phyloP scores from a whole-genome alignment of 2,888 invertebrate genomes.

The Phytoseiulus persimilis region DNA sequence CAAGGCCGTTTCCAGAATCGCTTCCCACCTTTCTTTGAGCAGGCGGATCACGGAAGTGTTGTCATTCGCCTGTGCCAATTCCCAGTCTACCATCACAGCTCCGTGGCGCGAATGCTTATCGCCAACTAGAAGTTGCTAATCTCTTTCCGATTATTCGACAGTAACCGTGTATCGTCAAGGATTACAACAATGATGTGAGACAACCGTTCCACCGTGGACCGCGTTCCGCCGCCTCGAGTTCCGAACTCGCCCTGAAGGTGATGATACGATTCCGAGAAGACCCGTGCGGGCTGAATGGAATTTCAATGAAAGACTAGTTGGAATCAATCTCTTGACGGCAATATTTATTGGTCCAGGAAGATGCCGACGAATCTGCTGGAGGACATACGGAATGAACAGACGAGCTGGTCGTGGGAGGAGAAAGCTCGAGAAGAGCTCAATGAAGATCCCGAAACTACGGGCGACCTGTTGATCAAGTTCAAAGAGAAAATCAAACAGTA shows the following conservation, averaged over 20 bases:
- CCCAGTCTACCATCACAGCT: no score
- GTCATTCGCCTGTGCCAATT: neutral
- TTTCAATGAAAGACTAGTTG: no score
- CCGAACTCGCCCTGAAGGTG: no score
- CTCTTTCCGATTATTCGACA: neutral
- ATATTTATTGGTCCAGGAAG: neutral
- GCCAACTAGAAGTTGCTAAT: neutral
- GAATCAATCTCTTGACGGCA: neutral
- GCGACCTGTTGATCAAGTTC: slow-evolving; percentile 20
- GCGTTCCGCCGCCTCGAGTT: neutral
- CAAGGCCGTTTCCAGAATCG: neutral
- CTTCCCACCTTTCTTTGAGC: neutral
- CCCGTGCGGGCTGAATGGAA: no score
- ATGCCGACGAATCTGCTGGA: neutral
- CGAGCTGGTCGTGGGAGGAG: neutral
- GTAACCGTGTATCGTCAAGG: neutral
- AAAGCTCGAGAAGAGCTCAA: slow-evolving; percentile 42
- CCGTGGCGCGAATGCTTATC: no score
- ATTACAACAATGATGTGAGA: neutral
- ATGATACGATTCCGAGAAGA: no score
- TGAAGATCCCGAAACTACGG: slow-evolving; percentile 40
- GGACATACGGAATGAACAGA: neutral
- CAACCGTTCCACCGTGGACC: neutral
- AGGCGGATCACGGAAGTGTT: neutral
- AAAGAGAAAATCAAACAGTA: slow-evolving; percentile 40